Evolutionary conservation across 37 sponge, comb jelly and placozoan species (phyloP), one percentile per base, ranked within the genome.

Genomic region (Aplysina aerophoba): DNA sequence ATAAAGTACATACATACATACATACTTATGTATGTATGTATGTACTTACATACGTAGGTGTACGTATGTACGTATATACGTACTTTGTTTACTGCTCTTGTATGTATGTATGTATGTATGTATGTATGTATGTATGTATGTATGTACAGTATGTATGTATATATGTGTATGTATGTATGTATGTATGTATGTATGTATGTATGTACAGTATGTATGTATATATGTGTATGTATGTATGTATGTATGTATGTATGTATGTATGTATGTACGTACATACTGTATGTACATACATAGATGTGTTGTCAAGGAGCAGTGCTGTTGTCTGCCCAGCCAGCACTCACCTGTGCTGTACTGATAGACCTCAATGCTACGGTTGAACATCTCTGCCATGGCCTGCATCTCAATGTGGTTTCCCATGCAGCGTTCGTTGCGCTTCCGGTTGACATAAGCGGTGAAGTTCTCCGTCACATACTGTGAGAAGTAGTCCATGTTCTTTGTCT

Each of bases 371-470:
- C 98, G 75, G 58, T 92, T 95, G 86, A 89, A 98, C 94, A 98
- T 93, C 86, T 98, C 98, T 17, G 96, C 95, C 85, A 98, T 88
- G 44, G 98, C 98, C 80, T 98, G 98, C 94, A 98, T 98, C 94
- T 98, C 98, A n/a, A 95, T 55, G 88, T 98, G 90, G 91, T 98
- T 98, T n/a, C 98, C 98, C 89, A 89, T 90, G 86, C 96, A 95
- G 19, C 83, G 71, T 68, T 95, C 98, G 28, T 44, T 37, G 15
- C 98, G 50, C 88, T 98, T 98, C 30, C 98, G 77, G 79, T 90
- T 95, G 80, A 98, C 64, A 71, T 98, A 98, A 20, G 85, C 79
- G 37, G 92, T 84, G 81, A 95, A 95, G 38, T 95, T 96, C 69
- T 98, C 98, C 13, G 98, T 95, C 19, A 98, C 85, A 71, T 86